These are phyloP conservation scores for Rhynchotus rufescens DNA, from an alignment of 2,797 vertebrate species.

Conservation along the genomic window DNA sequence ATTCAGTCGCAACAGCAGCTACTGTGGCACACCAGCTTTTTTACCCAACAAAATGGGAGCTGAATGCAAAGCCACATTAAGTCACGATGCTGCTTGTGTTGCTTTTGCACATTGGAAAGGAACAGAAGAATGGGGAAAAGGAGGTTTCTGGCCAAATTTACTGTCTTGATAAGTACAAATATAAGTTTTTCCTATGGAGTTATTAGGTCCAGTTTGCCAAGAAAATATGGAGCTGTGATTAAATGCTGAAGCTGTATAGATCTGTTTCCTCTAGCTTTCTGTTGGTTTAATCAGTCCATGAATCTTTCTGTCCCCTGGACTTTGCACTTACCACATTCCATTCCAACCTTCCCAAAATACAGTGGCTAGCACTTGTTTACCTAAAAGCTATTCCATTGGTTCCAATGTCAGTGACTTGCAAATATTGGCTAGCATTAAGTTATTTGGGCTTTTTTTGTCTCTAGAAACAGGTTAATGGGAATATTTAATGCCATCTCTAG, in stretches of 20 bases:
- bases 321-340: background rate
- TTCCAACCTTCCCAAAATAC: background rate
- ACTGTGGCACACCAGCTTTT: background rate
- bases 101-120: background rate
- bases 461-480: background rate
- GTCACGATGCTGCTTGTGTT: background rate
- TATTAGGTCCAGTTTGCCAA: background rate
- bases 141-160: accelerated
- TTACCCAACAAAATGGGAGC: background rate
- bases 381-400: background rate
- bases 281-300: background rate
- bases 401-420: background rate
- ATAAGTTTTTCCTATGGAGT: background rate
- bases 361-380: background rate
- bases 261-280: background rate
- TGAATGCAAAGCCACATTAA: background rate
- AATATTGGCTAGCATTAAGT: background rate
- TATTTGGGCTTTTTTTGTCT: background rate
- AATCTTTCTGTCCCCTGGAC: constrained; percentile 1
- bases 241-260: background rate
- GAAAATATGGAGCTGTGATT: background rate
- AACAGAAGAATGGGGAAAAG: background rate
- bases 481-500: background rate
- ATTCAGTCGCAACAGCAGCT: background rate
- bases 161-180: background rate